Base-by-base conservation (phyloP, 1,140 invertebrate genomes). In the Apis dorsata region DNA sequence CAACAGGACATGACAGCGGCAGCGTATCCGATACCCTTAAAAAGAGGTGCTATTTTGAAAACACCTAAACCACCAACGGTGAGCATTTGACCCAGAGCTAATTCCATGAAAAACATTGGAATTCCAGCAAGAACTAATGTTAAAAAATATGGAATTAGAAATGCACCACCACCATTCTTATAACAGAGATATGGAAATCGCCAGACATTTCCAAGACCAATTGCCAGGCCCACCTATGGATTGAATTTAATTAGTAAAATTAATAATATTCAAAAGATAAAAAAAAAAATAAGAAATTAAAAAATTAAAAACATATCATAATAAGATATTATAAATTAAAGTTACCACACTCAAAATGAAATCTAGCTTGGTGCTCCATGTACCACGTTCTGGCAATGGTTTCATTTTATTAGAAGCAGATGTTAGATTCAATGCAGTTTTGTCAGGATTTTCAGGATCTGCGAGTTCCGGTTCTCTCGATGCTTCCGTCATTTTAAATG, bases 21-120 rank as follows among this genome's bases (percentile, higher is more conserved):
- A 0, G 98, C 98, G 92, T 99, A 98, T 49, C 99, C 99, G 57
- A 99, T 97, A 85, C 99, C 99, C 97, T 99, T 99, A 53, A 99
- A 96, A 55, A 99, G 97, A 0, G 99, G 99, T 94, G 98, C 99
- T 89, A 99, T 98, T 88, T 97, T 95, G 98, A 99, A 99, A 70
- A 99, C 96, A n/a, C 97, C 98, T 49, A 99, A 95, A 90, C 98
- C 98, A 34, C 98, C 98, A 90, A 97, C 97, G 24, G 97, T 96
- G 93, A 98, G 97, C 94, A 98, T 98, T 92, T 98, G 98, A 21
- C 98, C 98, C 75, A 99, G 94, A 3, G 98, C 97, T 86, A 99
- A 92, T 93, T 99, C 98, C 97, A 99, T 97, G 93, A 98, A 99
- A 93, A 99, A 99, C 34, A 99, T 94, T 2, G 98, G 98, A 17